Evolutionary conservation across 2,113 vertebrate species (phyloP).

Genomic region (Phoenicopterus ruber): DNA sequence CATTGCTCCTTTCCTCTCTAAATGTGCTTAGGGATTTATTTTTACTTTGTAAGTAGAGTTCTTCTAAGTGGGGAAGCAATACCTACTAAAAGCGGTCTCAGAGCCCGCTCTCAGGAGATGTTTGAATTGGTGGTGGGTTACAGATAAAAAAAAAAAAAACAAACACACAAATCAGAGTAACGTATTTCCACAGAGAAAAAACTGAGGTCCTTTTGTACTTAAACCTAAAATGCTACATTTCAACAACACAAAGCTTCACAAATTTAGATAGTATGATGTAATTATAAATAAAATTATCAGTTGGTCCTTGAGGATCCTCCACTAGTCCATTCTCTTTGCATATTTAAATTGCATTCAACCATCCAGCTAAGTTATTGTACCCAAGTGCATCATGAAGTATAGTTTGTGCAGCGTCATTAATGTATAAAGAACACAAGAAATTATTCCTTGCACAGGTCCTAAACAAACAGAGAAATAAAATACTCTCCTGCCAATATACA

Average conservation of each 20-base stretch:
- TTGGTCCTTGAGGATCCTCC: background rate
- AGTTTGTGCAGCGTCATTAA: background rate
- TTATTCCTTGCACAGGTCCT: background rate
- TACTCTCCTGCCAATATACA: background rate
- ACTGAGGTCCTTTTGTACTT: background rate
- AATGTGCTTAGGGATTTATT: background rate
- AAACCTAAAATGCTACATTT: background rate
- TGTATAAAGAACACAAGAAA: background rate
- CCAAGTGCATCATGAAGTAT: background rate
- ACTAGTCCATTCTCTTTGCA: background rate
- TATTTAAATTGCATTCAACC: slow-evolving; percentile 5
- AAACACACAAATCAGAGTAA: background rate
- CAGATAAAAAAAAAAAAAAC: background rate
- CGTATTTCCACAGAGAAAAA: background rate
- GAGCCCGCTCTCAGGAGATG: background rate
- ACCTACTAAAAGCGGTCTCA: background rate
- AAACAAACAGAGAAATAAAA: background rate
- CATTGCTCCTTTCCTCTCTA: background rate
- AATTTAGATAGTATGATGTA: background rate
- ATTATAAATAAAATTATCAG: background rate
- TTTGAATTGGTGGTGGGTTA: background rate
- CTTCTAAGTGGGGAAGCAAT: background rate
- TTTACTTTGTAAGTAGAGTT: background rate
- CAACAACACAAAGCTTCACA: background rate
- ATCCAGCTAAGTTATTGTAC: background rate